These are phyloP conservation scores for Steatornis caripensis DNA, from an alignment of 2,113 vertebrate genomes.

Conservation along the genomic window DNA sequence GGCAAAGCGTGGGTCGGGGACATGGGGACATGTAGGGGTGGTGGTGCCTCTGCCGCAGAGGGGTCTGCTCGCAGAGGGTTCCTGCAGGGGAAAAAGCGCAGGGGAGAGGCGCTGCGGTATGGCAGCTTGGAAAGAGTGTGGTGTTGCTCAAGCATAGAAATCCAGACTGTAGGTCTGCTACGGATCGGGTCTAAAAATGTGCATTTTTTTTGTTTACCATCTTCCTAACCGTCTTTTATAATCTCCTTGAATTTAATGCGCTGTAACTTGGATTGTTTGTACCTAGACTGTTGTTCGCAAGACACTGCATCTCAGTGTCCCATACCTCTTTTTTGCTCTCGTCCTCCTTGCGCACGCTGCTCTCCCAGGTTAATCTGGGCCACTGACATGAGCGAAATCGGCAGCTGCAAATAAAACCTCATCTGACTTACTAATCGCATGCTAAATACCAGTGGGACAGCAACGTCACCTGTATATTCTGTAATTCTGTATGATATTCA, in stretches of 20 bases:
- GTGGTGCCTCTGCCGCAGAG: background rate
- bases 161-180: too few species aligned
- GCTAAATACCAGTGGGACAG: background rate
- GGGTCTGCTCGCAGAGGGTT: background rate
- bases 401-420: background rate
- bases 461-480: background rate
- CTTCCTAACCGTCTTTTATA: background rate
- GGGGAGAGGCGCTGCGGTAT: too few species aligned
- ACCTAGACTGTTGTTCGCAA: background rate
- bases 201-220: background rate
- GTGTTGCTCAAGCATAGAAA: too few species aligned
- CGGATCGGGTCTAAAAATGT: background rate
- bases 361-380: background rate
- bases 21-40: background rate
- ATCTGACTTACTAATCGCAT: constrained; percentile 40
- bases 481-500: background rate
- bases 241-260: background rate
- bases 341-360: background rate
- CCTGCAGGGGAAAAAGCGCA: too few species aligned
- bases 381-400: background rate
- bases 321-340: background rate
- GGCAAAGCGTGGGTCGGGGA: background rate
- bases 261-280: background rate
- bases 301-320: background rate
- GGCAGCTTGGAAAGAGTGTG: too few species aligned